phyloP scores from a whole-genome alignment of 2,888 invertebrate genomes.

The Tryphoninae sp. region DNA sequence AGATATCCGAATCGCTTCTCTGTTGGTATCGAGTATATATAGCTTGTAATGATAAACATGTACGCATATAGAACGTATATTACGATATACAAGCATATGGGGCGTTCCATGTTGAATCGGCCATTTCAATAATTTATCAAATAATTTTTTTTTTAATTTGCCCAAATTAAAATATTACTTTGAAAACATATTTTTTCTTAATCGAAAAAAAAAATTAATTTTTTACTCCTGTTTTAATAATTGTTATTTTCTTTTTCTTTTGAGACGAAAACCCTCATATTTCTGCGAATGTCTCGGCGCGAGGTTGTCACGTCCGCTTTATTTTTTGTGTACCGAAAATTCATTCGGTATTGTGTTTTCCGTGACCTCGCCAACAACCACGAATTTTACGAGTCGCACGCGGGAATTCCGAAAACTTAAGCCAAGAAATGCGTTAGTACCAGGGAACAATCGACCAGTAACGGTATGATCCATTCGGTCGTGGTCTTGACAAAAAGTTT shows the following conservation, averaged over 20 bases:
- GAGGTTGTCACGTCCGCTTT: not conserved
- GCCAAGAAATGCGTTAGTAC: conserved; percentile 35
- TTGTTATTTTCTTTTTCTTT: too few species aligned
- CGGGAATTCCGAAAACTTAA: conserved; percentile 23
- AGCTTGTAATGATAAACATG: not conserved
- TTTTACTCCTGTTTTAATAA: too few species aligned
- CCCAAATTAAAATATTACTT: not conserved
- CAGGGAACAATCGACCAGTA: not conserved
- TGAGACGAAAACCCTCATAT: too few species aligned
- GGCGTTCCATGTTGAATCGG: not conserved
- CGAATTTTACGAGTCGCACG: conserved; percentile 3
- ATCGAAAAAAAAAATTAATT: too few species aligned
- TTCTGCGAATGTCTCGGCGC: not conserved
- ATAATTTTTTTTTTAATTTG: not conserved
- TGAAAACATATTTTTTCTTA: not conserved
- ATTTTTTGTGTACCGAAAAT: not conserved
- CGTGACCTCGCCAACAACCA: conserved; percentile 13
- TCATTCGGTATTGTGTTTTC: not conserved
- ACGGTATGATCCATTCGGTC: not conserved
- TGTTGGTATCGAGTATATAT: not conserved
- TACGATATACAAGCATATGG: not conserved
- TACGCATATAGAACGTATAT: not conserved
- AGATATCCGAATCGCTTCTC: conserved; percentile 43
- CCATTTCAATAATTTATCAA: not conserved
- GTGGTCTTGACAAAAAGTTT: conserved; percentile 40